phyloP scores from a whole-genome alignment of 2,888 invertebrate genomes.

The Hermaeophaga mercurialis region DNA sequence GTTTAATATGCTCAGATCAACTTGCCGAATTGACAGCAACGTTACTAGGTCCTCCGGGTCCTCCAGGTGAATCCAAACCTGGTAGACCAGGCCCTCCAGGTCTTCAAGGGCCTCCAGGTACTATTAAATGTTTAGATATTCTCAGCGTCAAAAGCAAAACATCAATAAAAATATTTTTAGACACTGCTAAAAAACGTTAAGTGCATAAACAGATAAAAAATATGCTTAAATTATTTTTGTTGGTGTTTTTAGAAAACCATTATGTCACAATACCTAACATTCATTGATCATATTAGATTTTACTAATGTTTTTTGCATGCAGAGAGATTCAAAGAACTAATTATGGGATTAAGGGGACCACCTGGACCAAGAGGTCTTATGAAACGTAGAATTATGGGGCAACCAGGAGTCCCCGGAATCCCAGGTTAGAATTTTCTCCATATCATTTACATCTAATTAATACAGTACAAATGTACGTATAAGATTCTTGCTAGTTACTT shows the following conservation, averaged over 20 bases:
- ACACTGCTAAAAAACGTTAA: no score
- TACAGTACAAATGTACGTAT: no score
- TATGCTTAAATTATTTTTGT: no score
- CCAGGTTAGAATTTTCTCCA: slow-evolving; percentile 60
- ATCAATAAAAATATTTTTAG: not conserved
- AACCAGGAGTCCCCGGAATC: slow-evolving; percentile 63
- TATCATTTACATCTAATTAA: no score
- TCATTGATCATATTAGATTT: slow-evolving; percentile 24
- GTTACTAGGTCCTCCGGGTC: slow-evolving; percentile 69
- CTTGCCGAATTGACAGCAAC: slow-evolving; percentile 71
- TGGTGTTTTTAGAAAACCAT: slow-evolving; percentile 7
- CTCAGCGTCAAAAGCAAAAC: not conserved
- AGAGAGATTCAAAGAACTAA: slow-evolving; percentile 66
- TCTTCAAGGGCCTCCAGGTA: slow-evolving; percentile 70
- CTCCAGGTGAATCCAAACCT: slow-evolving; percentile 67
- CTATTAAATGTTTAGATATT: not conserved
- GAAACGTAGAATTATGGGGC: slow-evolving; percentile 61
- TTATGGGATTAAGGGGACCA: slow-evolving; percentile 68
- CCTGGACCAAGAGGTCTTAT: slow-evolving; percentile 68
- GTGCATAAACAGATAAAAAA: no score
- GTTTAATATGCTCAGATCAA: slow-evolving; percentile 64
- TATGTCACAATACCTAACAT: slow-evolving; percentile 15
- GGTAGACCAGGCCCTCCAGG: slow-evolving; percentile 76
- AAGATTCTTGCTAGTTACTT: no score
- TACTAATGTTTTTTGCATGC: slow-evolving; percentile 46